Percentiles rank a stretch among this genome's conserved stretches.
Conservation (phyloP, 1,140 invertebrate genomes). For the Microplitis mediator region DNA sequence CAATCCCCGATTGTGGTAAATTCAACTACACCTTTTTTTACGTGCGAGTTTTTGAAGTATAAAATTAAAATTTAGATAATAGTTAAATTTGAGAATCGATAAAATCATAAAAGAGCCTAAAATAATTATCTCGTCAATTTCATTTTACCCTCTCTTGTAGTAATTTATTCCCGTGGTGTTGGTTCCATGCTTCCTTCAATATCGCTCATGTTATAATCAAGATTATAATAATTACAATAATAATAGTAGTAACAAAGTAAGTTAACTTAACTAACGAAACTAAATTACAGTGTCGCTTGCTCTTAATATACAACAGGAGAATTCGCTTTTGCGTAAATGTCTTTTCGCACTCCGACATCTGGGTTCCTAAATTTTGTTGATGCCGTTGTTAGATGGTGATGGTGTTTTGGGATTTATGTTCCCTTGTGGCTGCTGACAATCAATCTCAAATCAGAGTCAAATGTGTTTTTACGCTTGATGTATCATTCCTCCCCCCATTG, state of each 20-base stretch:
- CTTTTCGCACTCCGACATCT: not conserved
- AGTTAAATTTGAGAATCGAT: too few species aligned
- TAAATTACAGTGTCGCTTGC: slow-evolving; percentile 19
- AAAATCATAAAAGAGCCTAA: too few species aligned
- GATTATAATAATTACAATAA: not conserved
- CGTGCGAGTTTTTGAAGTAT: too few species aligned
- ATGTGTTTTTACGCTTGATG: not conserved
- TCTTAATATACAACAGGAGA: slow-evolving; percentile 21
- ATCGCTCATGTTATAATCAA: too few species aligned
- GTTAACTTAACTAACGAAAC: slow-evolving; percentile 25
- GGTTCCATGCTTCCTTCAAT: not conserved
- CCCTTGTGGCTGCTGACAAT: slow-evolving; percentile 9
- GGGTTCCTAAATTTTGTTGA: not conserved
- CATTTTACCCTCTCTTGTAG: too few species aligned
- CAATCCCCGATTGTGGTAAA: too few species aligned
- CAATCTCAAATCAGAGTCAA: slow-evolving; percentile 18
- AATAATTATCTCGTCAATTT: too few species aligned
- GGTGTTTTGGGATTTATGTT: not conserved
- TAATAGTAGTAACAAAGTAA: not conserved
- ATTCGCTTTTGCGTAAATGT: slow-evolving; percentile 2
- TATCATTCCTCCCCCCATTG: not conserved
- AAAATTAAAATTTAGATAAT: too few species aligned
- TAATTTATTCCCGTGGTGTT: slow-evolving; percentile 10
- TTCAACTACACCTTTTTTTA: too few species aligned
- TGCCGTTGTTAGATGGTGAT: not conserved